A percentile compares a stretch with the other conserved stretches of the same genome.
Evolutionary conservation across 2,113 vertebrate species (phyloP).

Genomic region (Oncorhynchus nerka): DNA sequence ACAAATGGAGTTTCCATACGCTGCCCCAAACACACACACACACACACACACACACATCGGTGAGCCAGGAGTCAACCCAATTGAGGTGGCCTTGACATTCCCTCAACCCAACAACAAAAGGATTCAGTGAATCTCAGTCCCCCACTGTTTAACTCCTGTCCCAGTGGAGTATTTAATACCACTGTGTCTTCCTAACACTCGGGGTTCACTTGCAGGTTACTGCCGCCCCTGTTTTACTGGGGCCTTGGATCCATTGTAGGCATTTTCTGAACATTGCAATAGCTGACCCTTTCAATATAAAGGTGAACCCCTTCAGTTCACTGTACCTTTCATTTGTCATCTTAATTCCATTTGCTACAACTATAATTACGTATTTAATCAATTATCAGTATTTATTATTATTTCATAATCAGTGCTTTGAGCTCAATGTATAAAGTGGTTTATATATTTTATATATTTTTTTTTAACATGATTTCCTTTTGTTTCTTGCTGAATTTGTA

Average conservation of each 20-base stretch:
- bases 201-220: constrained; percentile 61
- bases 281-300: too few relatives aligned
- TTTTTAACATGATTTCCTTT: too few relatives aligned
- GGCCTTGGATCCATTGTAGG: neutral
- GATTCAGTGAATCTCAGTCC: constrained; percentile 59
- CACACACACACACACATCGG: constrained; percentile 10
- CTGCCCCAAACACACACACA: constrained; percentile 18
- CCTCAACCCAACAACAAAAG: constrained; percentile 60
- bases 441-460: too few relatives aligned
- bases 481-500: too few relatives aligned
- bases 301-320: too few relatives aligned
- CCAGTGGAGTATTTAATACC: constrained; percentile 51
- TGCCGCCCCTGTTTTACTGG: constrained; percentile 33
- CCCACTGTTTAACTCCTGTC: constrained; percentile 58
- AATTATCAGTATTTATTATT: too few relatives aligned
- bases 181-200: constrained; percentile 46
- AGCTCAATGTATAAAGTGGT: too few relatives aligned
- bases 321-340: too few relatives aligned
- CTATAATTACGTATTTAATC: too few relatives aligned
- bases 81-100: constrained; percentile 65
- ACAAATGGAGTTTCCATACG: constrained; percentile 64
- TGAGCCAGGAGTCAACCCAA: constrained; percentile 58
- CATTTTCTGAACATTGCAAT: neutral
- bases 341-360: too few relatives aligned
- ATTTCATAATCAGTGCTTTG: too few relatives aligned